Evolutionary conservation across 2,797 vertebrate species (phyloP).

Genomic region (Poeciliopsis paucimaculata): DNA sequence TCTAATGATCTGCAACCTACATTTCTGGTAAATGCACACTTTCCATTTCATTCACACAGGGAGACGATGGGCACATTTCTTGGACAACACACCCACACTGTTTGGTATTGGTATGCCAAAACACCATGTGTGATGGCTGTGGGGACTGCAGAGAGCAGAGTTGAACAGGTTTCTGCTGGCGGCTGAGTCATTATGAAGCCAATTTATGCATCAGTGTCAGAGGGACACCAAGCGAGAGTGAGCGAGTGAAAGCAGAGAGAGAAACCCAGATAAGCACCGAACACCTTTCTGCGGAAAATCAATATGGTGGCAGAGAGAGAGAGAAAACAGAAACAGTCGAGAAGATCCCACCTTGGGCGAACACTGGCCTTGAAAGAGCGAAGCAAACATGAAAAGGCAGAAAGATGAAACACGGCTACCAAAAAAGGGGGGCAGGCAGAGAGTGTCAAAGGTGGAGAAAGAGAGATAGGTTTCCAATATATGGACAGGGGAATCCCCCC

Average conservation of each 20-base stretch:
- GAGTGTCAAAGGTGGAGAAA: constrained; percentile 18
- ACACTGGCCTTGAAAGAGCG: constrained; percentile 19
- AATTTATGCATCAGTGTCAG: constrained; percentile 46
- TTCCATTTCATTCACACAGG: constrained; percentile 72
- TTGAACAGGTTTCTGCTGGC: constrained; percentile 49
- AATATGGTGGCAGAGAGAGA: constrained; percentile 2
- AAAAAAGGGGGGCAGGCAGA: not conserved
- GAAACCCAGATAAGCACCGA: constrained; percentile 50
- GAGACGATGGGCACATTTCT: constrained; percentile 71
- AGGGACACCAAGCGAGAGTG: constrained; percentile 39
- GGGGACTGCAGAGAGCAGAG: constrained; percentile 50
- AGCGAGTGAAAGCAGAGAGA: not conserved
- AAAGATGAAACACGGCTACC: constrained; percentile 16
- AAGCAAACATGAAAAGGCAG: constrained; percentile 28
- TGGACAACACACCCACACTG: constrained; percentile 71
- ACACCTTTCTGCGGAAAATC: constrained; percentile 47
- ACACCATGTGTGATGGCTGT: constrained; percentile 55
- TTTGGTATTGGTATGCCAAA: constrained; percentile 62
- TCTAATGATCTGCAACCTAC: constrained; percentile 58
- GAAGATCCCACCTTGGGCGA: constrained; percentile 7
- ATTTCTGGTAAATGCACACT: constrained; percentile 74
- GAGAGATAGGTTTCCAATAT: constrained; percentile 49
- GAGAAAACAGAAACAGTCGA: constrained; percentile 16
- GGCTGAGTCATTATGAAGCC: constrained; percentile 70
- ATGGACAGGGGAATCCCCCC: constrained; percentile 60